Percentiles rank a stretch among this genome's conserved stretches.
Evolutionary conservation across 2,113 vertebrate species (phyloP).

Genomic region (Sterna hirundo): DNA sequence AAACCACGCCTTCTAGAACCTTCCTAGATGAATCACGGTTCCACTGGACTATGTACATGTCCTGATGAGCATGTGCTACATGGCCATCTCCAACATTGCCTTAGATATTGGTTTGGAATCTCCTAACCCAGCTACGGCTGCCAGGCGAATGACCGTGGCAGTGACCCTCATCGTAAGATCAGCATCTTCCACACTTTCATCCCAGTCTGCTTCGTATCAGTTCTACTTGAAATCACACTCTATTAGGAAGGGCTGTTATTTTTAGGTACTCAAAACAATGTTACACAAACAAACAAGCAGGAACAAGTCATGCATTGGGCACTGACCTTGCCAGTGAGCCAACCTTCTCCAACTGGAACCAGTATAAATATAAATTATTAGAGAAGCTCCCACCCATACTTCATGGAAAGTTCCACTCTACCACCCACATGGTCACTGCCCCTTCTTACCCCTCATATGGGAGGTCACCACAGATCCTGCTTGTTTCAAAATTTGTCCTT

Average conservation of each 20-base stretch:
- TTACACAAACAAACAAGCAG: background rate
- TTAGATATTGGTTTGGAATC: background rate
- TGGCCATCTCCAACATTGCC: background rate
- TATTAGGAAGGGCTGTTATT: background rate
- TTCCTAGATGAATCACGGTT: background rate
- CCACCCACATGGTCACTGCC: background rate
- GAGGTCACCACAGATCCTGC: background rate
- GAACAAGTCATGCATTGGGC: background rate
- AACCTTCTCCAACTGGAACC: background rate
- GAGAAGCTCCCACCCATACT: background rate
- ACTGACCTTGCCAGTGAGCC: background rate
- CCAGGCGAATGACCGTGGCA: background rate
- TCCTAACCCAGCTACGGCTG: background rate
- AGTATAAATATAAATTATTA: background rate
- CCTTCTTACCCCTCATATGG: background rate
- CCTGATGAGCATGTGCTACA: background rate
- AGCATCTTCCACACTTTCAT: background rate
- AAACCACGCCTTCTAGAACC: background rate
- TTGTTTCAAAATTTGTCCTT: background rate
- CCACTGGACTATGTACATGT: background rate
- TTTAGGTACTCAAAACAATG: background rate
- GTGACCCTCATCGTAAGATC: background rate
- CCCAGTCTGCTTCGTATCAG: background rate
- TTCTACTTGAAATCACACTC: background rate
- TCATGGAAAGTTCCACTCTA: constrained; percentile 3